Evolutionary conservation across 2,113 vertebrate species (phyloP).

Genomic region (Myiagra hebetior): DNA sequence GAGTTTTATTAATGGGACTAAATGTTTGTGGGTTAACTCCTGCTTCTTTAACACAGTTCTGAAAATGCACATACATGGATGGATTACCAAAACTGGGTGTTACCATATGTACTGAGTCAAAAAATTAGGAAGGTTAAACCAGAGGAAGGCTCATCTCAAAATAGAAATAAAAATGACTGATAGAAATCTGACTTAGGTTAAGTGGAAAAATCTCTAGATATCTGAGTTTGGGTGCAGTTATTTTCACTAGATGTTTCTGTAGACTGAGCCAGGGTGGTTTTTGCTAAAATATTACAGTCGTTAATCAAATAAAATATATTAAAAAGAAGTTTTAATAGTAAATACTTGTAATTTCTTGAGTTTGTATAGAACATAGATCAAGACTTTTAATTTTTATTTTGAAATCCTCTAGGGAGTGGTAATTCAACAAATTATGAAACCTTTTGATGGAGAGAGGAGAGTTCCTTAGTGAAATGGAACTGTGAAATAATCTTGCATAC

Average conservation of each 20-base stretch:
- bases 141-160: neutral
- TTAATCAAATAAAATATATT: neutral
- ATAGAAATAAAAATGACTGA: neutral
- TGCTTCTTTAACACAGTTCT: neutral
- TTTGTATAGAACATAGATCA: neutral
- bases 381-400: neutral
- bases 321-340: neutral
- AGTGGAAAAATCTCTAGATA: neutral
- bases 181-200: neutral
- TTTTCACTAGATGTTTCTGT: neutral
- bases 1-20: neutral
- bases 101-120: neutral
- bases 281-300: neutral
- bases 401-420: neutral
- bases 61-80: neutral
- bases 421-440: neutral
- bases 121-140: neutral
- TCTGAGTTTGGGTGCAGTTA: neutral
- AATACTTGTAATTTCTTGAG: neutral
- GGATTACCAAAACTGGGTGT: neutral
- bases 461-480: neutral
- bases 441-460: neutral
- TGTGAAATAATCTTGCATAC: neutral
- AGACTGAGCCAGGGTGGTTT: neutral
- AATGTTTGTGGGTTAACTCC: neutral